Conservation (phyloP, 2,888 invertebrate species). For the Hartigia nigra region DNA sequence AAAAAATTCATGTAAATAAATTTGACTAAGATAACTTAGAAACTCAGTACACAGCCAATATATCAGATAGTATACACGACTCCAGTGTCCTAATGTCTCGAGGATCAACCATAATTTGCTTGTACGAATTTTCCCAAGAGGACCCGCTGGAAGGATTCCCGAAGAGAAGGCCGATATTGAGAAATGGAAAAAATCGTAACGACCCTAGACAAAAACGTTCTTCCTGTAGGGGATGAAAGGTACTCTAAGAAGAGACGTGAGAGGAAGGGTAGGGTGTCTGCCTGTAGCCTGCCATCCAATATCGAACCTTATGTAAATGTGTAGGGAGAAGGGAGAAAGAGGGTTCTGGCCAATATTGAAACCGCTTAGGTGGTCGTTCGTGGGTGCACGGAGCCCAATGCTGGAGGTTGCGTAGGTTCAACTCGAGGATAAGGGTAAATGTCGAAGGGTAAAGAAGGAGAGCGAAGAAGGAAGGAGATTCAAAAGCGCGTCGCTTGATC, state of each 20-base stretch:
- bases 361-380: constrained; percentile 15
- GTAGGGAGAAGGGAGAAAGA: neutral
- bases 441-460: neutral
- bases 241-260: neutral
- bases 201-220: neutral
- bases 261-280: neutral
- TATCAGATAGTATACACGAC: neutral
- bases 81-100: neutral
- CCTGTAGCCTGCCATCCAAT: constrained; percentile 17
- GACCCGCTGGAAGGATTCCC: neutral
- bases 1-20: neutral
- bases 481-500: neutral
- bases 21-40: neutral
- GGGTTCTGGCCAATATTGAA: constrained; percentile 14
- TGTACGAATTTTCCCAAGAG: neutral
- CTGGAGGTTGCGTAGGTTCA: neutral
- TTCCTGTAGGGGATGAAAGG: neutral
- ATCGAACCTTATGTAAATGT: constrained; percentile 21
- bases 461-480: neutral
- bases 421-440: neutral
- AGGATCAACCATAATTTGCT: neutral
- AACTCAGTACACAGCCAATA: neutral
- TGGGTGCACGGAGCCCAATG: neutral
- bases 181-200: constrained; percentile 4
- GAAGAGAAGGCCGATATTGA: neutral